Evolutionary conservation across 2,113 vertebrate species (phyloP), one percentile per base, ranked within the genome.

Genomic region (Pseudonaja textilis): DNA sequence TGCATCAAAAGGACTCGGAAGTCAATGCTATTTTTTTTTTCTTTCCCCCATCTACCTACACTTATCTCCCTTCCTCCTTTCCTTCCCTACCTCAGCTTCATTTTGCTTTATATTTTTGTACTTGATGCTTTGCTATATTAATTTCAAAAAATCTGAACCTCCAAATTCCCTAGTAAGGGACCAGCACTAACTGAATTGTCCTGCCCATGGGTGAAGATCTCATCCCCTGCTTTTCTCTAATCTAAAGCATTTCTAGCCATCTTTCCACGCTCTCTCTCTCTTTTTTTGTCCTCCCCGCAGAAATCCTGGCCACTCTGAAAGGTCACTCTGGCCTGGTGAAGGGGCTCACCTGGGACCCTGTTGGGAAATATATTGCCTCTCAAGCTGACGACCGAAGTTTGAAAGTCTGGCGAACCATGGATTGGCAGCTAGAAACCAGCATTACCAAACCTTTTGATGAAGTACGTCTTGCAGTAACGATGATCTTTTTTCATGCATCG

Each of bases 391-490:
- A 99, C 98, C 98, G 98, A 90, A 99, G 99, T 59, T 97, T 99
- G 81, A 99, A 99, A 92, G 99, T 99, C 91, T 99, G 99, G 99
- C 97, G 99, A 94, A 99, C 99, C 0, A 97, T 99, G 98, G 99
- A 99, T 97, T 99, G 99, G 99, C 99, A 99, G 96, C 92, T 99
- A 96, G 99, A 99, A 91, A 99, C 99, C 5, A 99, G 99, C 97
- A 99, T 99, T 95, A 99, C 99, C 90, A 99, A 99, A 92, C 99
- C 99, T 52, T 99, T 99, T 95, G 98, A 97, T 39, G 99, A 99
- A 98, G 99, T 99, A 97, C 42, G 85, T 34, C 45, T 20, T 34
- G 34, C 14, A 12, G 12, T 52, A 42, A 2, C 2, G 20, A 5
- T 10, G n/a, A 11, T 1, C 18, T 34, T 22, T 14, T 47, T 29